These are phyloP conservation scores for Babylonia areolata DNA, from an alignment of 1,140 invertebrate species.

Conservation along the genomic window DNA sequence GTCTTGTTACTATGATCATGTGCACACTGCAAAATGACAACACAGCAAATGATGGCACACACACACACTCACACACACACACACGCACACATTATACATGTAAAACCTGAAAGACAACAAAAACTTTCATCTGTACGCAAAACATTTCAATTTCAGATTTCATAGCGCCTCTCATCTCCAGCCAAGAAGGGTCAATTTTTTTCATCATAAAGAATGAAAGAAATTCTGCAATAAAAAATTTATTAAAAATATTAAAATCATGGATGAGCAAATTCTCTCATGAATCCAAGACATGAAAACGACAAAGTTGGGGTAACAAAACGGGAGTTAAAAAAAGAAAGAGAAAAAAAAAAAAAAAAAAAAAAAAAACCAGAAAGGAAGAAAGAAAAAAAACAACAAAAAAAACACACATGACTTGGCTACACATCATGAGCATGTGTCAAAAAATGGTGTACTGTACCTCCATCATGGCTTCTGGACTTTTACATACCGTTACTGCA, in stretches of 20 bases:
- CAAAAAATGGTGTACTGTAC: conserved; percentile 39
- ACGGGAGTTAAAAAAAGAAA: background rate
- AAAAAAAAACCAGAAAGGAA: background rate
- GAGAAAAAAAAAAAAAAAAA: background rate
- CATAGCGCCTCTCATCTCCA: background rate
- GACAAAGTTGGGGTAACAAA: background rate
- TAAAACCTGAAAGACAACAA: background rate
- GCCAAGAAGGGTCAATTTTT: too few relatives aligned
- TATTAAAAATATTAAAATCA: too few relatives aligned
- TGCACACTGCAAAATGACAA: conserved; percentile 2
- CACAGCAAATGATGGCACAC: background rate
- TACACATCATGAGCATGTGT: conserved; percentile 37
- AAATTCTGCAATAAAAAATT: too few relatives aligned
- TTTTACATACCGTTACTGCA: conserved; percentile 39
- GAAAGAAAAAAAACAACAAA: background rate
- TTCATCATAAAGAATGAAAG: too few relatives aligned
- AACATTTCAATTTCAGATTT: background rate
- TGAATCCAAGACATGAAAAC: background rate
- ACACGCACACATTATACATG: too few relatives aligned
- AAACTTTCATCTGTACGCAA: background rate
- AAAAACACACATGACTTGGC: conserved; percentile 5
- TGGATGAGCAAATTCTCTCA: background rate
- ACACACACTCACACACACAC: background rate
- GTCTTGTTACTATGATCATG: background rate
- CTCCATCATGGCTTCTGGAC: conserved; percentile 29